Base-by-base conservation (phyloP, 2,888 invertebrate species). In the Empis stercorea region DNA sequence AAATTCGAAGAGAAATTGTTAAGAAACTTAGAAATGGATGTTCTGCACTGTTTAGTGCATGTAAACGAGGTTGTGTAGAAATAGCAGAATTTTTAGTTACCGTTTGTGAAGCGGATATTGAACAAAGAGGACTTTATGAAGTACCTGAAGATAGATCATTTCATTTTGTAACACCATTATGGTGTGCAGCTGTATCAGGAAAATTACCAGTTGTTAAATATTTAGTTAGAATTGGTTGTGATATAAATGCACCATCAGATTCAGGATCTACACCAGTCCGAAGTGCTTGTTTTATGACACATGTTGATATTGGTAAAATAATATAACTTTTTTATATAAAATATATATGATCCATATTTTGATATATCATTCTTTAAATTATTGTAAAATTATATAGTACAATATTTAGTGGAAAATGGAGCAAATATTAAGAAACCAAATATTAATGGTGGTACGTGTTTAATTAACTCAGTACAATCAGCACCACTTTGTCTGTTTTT, bases 261-360 rank as follows among this genome's bases (percentile, higher is more conserved):
- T 82, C 85, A 23, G 89, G 91, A 51, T 91, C 89, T 10, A 87
- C 88, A 45, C 87, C 92, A 10, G 87, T 92, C 48, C 77, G 93
- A 57, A 88, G 88, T 48, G 91, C 93, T 11, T 93, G 93, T 69
- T 93, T 88, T 70, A 89, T 92, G 91, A 85, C 89, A 51, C 85
- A 88, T 70, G 70, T 81, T 51, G 85, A 85, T 60, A 83, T 84
- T 57, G 70, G 69, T 69, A 57, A 52, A 54, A 14, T 6, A 42
- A 32, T 38, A 13, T 10, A 3, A 15, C 10, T 4, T 30, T 39
- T 34, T 34, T n/a, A n/a, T n/a, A n/a, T n/a, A n/a, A n/a, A n/a
- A n/a, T n/a, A n/a, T n/a, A n/a, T n/a, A n/a, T n/a, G n/a, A n/a
- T n/a, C n/a, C n/a, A n/a, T n/a, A n/a, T n/a, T n/a, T n/a, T n/a